Conservation (phyloP, 1,140 invertebrate genomes). For the Ericerus pela region DNA sequence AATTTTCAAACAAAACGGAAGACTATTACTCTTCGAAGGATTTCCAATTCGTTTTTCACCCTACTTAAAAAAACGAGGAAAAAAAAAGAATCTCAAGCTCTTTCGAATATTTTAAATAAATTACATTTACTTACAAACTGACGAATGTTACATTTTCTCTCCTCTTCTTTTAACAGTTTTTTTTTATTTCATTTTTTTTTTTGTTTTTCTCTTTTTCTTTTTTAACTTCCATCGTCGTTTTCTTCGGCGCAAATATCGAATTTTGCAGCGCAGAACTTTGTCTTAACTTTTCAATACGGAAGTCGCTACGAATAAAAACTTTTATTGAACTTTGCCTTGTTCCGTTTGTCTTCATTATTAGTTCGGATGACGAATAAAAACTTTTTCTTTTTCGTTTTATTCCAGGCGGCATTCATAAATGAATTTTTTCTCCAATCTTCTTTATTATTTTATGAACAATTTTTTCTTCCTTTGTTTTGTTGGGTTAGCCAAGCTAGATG, state of each 20-base stretch:
- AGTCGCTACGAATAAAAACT: slow-evolving; percentile 1
- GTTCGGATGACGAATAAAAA: neutral
- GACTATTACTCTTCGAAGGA: slow-evolving; percentile 2
- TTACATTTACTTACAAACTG: slow-evolving; percentile 10
- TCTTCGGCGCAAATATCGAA: neutral
- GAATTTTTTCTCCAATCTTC: neutral
- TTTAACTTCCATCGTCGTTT: neutral
- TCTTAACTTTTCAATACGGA: slow-evolving; percentile 6
- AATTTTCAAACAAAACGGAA: slow-evolving; percentile 11
- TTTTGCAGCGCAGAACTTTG: neutral
- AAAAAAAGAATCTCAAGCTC: too few relatives aligned
- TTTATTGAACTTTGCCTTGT: slow-evolving; percentile 5
- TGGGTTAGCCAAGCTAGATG: too few relatives aligned
- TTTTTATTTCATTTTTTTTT: too few relatives aligned
- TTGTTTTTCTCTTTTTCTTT: too few relatives aligned
- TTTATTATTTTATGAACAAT: too few relatives aligned
- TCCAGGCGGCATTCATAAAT: too few relatives aligned
- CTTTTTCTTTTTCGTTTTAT: neutral
- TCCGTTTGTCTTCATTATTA: slow-evolving; percentile 11
- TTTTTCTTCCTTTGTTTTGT: too few relatives aligned
- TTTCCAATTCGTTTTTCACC: slow-evolving; percentile 2
- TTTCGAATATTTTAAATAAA: slow-evolving; percentile 11
- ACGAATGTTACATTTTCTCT: neutral
- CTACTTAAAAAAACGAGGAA: neutral
- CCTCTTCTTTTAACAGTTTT: too few relatives aligned